Evolutionary conservation across 2,888 invertebrate species (phyloP).

Genomic region (Orchesellides sinensis): DNA sequence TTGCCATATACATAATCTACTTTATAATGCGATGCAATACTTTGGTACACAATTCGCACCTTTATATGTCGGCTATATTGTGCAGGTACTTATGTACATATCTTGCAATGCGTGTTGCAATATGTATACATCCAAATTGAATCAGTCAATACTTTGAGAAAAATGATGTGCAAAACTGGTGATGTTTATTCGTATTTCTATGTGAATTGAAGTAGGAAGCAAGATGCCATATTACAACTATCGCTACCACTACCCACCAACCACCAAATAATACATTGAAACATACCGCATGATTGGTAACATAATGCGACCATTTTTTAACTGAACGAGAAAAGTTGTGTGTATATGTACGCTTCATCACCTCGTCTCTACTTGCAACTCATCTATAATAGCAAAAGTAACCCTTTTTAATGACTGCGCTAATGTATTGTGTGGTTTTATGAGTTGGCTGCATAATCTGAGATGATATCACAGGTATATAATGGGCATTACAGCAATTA

Average conservation of each 20-base stretch:
- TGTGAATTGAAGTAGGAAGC: conserved; percentile 1
- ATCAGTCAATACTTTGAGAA: background rate
- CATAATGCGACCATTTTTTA: no score
- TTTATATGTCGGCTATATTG: background rate
- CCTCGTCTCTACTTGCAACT: background rate
- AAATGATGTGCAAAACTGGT: background rate
- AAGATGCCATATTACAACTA: background rate
- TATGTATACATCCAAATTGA: background rate
- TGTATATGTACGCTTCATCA: no score
- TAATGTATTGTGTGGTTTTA: conserved; percentile 6
- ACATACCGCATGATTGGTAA: no score
- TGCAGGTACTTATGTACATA: no score
- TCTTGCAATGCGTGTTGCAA: background rate
- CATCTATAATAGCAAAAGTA: conserved; percentile 15
- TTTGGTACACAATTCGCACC: background rate
- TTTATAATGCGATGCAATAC: background rate
- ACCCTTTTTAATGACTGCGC: conserved; percentile 25
- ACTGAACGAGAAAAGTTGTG: no score
- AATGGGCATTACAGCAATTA: conserved; percentile 57
- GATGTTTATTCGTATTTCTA: background rate
- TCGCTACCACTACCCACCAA: background rate
- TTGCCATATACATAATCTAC: conserved; percentile 20
- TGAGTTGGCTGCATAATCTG: background rate
- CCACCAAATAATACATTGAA: no score
- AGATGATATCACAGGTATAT: conserved; percentile 47